Base-by-base conservation (phyloP, 1,140 invertebrate species). In the Lasioglossum albipes region DNA sequence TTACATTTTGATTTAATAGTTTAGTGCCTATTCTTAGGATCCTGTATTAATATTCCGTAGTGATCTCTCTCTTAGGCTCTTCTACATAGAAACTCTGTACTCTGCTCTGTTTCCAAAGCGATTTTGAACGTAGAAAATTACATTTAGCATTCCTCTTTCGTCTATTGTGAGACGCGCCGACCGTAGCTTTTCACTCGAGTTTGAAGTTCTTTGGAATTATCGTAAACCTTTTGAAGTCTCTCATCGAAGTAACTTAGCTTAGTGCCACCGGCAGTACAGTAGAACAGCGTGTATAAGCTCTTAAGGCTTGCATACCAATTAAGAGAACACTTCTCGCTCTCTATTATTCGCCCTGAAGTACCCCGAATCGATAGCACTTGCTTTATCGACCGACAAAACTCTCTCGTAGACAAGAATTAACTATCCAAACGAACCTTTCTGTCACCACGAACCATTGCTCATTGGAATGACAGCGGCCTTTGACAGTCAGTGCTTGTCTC, bases 261-360 rank as follows among this genome's bases (percentile, higher is more conserved):
- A 80, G 81, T 73, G 81, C 57, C 75, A 42, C 67, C 69, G 69
- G 64, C 81, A 72, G 68, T 75, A 64, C 80, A 75, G 52, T 83
- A 85, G 84, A 85, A 66, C 54, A 73, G 71, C 83, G 84, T 82
- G 59, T 85, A 82, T 74, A 81, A 86, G 73, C 85, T 83, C 81
- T 87, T 79, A 70, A 87, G 77, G 76, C 84, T 87, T 67, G 85
- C 85, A 87, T 87, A 86, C 73, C 77, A 83, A 87, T 87, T 83
- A 86, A 83, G 85, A 76, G 81, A 73, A 86, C 77, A 87, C 84
- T 86, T 70, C 65, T 77, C 65, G 81, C 69, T 86, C 79, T 85
- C 73, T 86, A 83, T 86, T 86, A 70, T 83, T 64, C 69, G 59
- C 31, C 59, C 67, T 76, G 59, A 79, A 86, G 84, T 76, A 82